A percentile compares a stretch with the other conserved stretches of the same genome.
These are phyloP conservation scores for Hydropsyche betteni DNA, from an alignment of 2,888 invertebrate species.

Conservation along the genomic window DNA sequence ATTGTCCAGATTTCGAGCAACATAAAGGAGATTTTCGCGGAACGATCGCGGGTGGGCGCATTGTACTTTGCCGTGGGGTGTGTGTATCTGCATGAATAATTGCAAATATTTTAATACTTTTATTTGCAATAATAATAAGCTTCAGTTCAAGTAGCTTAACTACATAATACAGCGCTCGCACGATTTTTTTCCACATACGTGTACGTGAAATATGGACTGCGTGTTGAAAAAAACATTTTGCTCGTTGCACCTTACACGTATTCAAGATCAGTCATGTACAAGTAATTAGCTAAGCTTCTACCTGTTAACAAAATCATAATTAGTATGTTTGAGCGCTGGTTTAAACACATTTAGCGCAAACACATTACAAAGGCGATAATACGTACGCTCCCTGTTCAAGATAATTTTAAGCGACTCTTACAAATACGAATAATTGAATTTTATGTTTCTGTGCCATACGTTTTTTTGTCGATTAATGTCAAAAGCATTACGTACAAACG, in stretches of 20 bases:
- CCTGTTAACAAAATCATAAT: slow-evolving; percentile 28
- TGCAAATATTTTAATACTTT: slow-evolving; percentile 37
- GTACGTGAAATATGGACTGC: too few relatives aligned
- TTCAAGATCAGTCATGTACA: slow-evolving; percentile 12
- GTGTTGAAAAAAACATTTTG: too few relatives aligned
- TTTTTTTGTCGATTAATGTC: too few relatives aligned
- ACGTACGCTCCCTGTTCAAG: too few relatives aligned
- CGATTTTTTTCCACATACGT: too few relatives aligned
- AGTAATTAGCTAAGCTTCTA: slow-evolving; percentile 29
- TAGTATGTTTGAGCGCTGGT: slow-evolving; percentile 30
- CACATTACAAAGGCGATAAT: slow-evolving; percentile 1
- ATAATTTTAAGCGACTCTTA: too few relatives aligned
- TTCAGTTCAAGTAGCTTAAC: slow-evolving; percentile 27
- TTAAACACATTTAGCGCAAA: slow-evolving; percentile 22
- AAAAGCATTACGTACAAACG: too few relatives aligned
- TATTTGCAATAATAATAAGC: slow-evolving; percentile 36
- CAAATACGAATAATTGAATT: too few relatives aligned
- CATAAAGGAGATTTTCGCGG: slow-evolving; percentile 33
- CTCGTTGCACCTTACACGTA: slow-evolving; percentile 16
- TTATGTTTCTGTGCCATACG: too few relatives aligned
- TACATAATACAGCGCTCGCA: slow-evolving; percentile 1
- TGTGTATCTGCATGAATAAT: slow-evolving; percentile 33
- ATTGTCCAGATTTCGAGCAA: slow-evolving; percentile 29
- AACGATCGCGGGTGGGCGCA: slow-evolving; percentile 33
- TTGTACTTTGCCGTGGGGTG: slow-evolving; percentile 13